These are phyloP conservation scores for Salvelinus sp. DNA, from an alignment of 2,113 vertebrate genomes.

Conservation along the genomic window DNA sequence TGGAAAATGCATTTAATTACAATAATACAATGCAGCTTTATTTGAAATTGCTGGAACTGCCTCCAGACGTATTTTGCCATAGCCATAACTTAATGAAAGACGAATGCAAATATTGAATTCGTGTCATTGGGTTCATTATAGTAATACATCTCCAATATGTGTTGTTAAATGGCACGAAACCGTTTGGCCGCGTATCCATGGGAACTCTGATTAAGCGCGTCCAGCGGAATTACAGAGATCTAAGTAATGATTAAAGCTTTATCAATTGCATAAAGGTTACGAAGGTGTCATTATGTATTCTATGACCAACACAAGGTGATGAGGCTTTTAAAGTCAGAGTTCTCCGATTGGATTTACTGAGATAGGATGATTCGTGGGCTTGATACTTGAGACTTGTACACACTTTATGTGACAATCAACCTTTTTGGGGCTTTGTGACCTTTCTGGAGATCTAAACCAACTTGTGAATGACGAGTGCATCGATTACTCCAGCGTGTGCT, in stretches of 20 bases:
- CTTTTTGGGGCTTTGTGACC: slow-evolving; percentile 54
- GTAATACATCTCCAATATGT: slow-evolving; percentile 45
- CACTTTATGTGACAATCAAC: slow-evolving; percentile 54
- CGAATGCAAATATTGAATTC: slow-evolving; percentile 57
- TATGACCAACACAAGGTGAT: not conserved
- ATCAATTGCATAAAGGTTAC: not conserved
- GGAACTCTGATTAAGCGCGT: slow-evolving; percentile 27
- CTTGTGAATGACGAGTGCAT: slow-evolving; percentile 67
- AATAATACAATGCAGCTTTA: slow-evolving; percentile 40
- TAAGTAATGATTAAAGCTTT: slow-evolving; percentile 23
- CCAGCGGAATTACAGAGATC: slow-evolving; percentile 9
- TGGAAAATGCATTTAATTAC: slow-evolving; percentile 60
- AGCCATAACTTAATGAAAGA: slow-evolving; percentile 53
- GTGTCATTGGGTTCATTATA: slow-evolving; percentile 54
- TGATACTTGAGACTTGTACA: slow-evolving; percentile 25
- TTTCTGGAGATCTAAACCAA: slow-evolving; percentile 61
- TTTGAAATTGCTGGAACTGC: slow-evolving; percentile 35
- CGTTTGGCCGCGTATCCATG: slow-evolving; percentile 39
- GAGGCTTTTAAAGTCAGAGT: not conserved
- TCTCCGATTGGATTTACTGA: not conserved
- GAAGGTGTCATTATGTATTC: slow-evolving; percentile 16
- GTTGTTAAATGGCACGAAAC: slow-evolving; percentile 38
- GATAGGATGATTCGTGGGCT: slow-evolving; percentile 7
- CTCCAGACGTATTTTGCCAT: not conserved
- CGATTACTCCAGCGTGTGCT: slow-evolving; percentile 40